phyloP scores from a whole-genome alignment of 2,888 invertebrate species.

The Dorcus parallelipipedus region DNA sequence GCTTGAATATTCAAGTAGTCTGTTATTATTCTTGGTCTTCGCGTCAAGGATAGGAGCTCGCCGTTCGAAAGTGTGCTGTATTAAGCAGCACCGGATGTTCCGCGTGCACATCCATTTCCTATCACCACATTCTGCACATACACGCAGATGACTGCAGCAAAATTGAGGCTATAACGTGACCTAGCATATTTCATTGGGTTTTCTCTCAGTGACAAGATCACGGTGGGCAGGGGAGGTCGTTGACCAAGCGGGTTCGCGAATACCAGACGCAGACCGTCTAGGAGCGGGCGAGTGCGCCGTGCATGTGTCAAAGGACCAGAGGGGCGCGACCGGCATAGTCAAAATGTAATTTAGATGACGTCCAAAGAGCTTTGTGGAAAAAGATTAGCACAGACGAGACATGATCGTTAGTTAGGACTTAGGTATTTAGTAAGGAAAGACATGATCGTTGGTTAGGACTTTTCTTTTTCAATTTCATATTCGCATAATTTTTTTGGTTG shows the following conservation, averaged over 20 bases:
- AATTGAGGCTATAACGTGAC: constrained; percentile 32
- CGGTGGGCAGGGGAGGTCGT: constrained; percentile 22
- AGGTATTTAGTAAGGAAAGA: too few relatives aligned
- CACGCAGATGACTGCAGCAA: constrained; percentile 1
- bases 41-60: too few relatives aligned
- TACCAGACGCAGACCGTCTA: constrained; percentile 4
- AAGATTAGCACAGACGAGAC: too few relatives aligned
- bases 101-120: not conserved
- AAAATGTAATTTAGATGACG: not conserved
- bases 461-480: too few relatives aligned
- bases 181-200: constrained; percentile 37
- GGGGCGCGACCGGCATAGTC: not conserved
- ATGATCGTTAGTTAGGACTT: too few relatives aligned
- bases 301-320: not conserved
- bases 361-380: not conserved
- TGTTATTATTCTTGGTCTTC: too few relatives aligned
- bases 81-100: not conserved
- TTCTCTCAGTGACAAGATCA: constrained; percentile 33
- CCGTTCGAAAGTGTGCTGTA: too few relatives aligned
- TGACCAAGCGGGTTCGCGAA: constrained; percentile 16
- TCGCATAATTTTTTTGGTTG: too few relatives aligned
- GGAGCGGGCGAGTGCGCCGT: not conserved
- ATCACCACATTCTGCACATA: not conserved
- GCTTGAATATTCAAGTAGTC: too few relatives aligned
- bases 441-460: too few relatives aligned